phyloP scores from a whole-genome alignment of 2,888 invertebrate genomes.

The Eledona agricola region DNA sequence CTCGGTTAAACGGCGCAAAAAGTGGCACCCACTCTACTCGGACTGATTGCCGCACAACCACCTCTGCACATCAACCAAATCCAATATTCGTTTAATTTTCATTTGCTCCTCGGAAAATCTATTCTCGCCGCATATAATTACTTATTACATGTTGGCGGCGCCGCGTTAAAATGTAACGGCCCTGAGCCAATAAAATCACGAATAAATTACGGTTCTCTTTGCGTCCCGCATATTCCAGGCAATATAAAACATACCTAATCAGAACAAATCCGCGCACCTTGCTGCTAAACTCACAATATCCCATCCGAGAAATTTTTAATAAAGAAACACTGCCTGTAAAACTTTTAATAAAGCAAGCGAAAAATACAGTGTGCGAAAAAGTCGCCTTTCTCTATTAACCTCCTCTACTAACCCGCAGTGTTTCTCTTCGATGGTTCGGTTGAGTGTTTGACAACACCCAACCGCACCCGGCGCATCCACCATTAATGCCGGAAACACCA shows the following conservation, averaged over 20 bases:
- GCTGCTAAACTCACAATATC: conserved; percentile 20
- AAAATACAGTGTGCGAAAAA: conserved; percentile 5
- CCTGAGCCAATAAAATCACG: conserved; percentile 6
- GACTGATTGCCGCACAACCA: conserved; percentile 22
- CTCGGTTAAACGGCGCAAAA: conserved; percentile 15
- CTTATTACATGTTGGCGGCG: too few species aligned
- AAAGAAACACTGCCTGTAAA: conserved; percentile 25
- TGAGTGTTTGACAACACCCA: conserved; percentile 7
- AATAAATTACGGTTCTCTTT: conserved; percentile 1
- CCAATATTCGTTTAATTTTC: too few species aligned
- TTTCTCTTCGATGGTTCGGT: conserved; percentile 6
- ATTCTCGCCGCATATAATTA: too few species aligned
- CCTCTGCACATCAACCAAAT: too few species aligned
- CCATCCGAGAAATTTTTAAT: conserved; percentile 26
- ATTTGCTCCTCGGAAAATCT: too few species aligned
- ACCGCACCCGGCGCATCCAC: conserved; percentile 18
- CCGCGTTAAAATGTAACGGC: too few species aligned
- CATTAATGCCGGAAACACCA: conserved; percentile 16
- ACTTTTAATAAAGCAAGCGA: conserved; percentile 21
- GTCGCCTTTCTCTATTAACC: conserved; percentile 12
- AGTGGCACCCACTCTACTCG: conserved; percentile 4
- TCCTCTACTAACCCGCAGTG: conserved; percentile 6
- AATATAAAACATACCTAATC: conserved; percentile 25
- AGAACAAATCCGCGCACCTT: conserved; percentile 24
- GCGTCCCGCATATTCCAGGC: conserved; percentile 11